phyloP scores from a whole-genome alignment of 2,113 vertebrate species.

The Helogale parvula region DNA sequence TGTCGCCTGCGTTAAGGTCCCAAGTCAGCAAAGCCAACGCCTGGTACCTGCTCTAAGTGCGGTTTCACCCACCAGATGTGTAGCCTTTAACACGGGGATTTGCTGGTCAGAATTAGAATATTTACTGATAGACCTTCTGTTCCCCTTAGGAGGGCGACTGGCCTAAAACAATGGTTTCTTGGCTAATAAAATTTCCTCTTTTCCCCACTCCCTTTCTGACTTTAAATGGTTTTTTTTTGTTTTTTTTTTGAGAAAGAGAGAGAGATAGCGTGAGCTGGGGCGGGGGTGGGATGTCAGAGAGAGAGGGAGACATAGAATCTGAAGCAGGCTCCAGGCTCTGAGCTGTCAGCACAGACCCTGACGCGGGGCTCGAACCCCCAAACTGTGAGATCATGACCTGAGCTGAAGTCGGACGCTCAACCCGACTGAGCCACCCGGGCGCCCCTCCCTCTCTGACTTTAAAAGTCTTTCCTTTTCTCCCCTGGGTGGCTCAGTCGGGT shows the following conservation, averaged over 20 bases:
- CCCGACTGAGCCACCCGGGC: too few species aligned
- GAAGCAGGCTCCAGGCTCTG: too few species aligned
- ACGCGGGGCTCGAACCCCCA: too few species aligned
- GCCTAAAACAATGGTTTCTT: background rate
- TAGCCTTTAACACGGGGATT: background rate
- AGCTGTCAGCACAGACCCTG: too few species aligned
- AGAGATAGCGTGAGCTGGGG: too few species aligned
- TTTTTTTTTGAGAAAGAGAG: too few species aligned
- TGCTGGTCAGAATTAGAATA: background rate
- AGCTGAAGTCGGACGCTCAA: too few species aligned
- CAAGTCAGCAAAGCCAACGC: background rate
- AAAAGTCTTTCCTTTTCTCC: background rate
- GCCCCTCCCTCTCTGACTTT: background rate
- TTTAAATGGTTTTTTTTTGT: background rate
- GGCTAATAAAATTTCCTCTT: background rate
- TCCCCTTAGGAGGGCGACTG: background rate
- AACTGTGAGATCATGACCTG: too few species aligned
- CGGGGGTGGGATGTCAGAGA: too few species aligned
- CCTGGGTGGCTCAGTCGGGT: too few species aligned
- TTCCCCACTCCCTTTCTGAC: background rate
- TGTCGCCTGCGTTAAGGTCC: background rate
- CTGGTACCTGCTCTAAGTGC: background rate
- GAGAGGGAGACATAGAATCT: too few species aligned
- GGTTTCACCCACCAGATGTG: background rate
- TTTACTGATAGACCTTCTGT: background rate